Percentiles rank a stretch among this genome's conserved stretches.
Conservation (phyloP, 2,888 invertebrate species). For the Mayetiola destructor region DNA sequence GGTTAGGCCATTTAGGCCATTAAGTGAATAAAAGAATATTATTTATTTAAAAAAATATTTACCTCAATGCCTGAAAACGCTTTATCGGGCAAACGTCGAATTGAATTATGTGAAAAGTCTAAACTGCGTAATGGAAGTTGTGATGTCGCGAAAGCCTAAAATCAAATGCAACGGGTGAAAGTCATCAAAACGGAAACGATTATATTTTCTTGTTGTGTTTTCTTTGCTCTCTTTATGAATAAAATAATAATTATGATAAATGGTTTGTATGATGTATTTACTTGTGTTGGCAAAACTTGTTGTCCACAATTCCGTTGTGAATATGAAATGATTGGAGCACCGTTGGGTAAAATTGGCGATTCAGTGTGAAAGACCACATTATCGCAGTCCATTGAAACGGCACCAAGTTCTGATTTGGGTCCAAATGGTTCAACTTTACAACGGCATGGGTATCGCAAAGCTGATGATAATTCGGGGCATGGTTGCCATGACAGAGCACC, state of each 20-base stretch:
- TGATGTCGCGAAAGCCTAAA: slow-evolving; percentile 51
- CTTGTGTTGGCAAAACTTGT: slow-evolving; percentile 65
- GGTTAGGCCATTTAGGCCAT: background rate
- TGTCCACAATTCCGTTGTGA: slow-evolving; percentile 67
- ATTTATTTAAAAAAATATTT: slow-evolving; percentile 8
- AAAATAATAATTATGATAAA: slow-evolving; percentile 9
- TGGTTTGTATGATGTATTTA: slow-evolving; percentile 28
- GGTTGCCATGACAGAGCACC: slow-evolving; percentile 45
- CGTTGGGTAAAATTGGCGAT: slow-evolving; percentile 58
- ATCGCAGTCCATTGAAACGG: slow-evolving; percentile 70
- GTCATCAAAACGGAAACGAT: background rate
- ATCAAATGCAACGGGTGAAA: background rate
- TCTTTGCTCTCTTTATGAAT: background rate
- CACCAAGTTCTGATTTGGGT: slow-evolving; percentile 37
- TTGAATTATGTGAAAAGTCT: slow-evolving; percentile 70
- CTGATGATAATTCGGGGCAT: slow-evolving; percentile 61
- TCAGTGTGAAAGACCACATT: slow-evolving; percentile 65
- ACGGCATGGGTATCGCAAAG: slow-evolving; percentile 60
- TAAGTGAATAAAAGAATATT: background rate
- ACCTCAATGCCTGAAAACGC: slow-evolving; percentile 48
- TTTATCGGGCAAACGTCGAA: slow-evolving; percentile 63
- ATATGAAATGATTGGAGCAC: slow-evolving; percentile 65
- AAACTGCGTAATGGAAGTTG: slow-evolving; percentile 58
- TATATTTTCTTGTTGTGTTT: background rate
- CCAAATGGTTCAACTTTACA: slow-evolving; percentile 39